phyloP scores from a whole-genome alignment of 2,113 vertebrate genomes.

The Dasypus novemcinctus region DNA sequence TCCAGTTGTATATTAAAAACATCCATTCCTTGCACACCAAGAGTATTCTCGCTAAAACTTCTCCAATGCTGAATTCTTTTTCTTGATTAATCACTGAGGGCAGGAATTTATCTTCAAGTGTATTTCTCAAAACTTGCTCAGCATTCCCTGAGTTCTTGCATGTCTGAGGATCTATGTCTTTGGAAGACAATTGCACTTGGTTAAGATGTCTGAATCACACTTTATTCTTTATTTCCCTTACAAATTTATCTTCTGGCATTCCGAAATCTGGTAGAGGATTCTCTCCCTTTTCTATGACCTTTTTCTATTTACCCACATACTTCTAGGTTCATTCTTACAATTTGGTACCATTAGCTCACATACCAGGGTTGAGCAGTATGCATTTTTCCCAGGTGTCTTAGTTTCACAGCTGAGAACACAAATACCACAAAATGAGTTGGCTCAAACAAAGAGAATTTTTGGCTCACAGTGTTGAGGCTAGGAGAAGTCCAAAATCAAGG shows the following conservation, averaged over 20 bases:
- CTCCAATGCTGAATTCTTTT: not conserved
- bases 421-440: too few species aligned
- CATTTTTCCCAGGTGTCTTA: not conserved
- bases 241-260: not conserved
- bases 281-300: not conserved
- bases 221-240: not conserved
- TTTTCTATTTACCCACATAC: not conserved
- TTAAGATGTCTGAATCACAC: not conserved
- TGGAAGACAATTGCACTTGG: not conserved
- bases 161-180: not conserved
- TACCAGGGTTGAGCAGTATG: not conserved
- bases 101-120: not conserved
- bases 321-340: not conserved
- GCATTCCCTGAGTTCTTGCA: conserved; percentile 19
- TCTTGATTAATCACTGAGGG: not conserved
- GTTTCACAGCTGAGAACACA: too few species aligned
- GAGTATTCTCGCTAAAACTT: not conserved
- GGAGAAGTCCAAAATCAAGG: too few species aligned
- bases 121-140: not conserved
- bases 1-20: not conserved
- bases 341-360: not conserved
- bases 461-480: too few species aligned
- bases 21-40: not conserved
- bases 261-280: not conserved
- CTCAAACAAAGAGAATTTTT: too few species aligned